Evolutionary conservation across 1,140 invertebrate genomes (phyloP).

Genomic region (Zaprionus tsacasi): DNA sequence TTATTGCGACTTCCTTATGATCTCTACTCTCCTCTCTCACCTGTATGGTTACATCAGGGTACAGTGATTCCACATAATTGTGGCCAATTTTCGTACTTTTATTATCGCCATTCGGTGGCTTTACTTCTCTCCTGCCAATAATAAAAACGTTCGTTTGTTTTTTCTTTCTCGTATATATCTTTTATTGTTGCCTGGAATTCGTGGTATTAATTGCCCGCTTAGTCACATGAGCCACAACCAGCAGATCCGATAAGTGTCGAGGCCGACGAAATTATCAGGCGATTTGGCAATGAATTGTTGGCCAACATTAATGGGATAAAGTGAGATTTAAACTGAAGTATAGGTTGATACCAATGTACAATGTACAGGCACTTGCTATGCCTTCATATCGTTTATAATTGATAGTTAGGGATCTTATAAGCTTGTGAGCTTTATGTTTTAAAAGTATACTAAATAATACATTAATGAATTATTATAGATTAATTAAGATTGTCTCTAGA

Average conservation of each 20-base stretch:
- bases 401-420: not conserved
- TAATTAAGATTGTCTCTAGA: too few species aligned
- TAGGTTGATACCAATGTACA: not conserved
- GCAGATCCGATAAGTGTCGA: slow-evolving; percentile 18
- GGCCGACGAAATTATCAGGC: slow-evolving; percentile 20
- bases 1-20: not conserved
- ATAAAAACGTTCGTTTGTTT: slow-evolving; percentile 35
- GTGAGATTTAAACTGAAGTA: not conserved
- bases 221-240: slow-evolving; percentile 33
- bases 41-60: slow-evolving; percentile 10
- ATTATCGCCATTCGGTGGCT: slow-evolving; percentile 22
- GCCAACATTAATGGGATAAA: not conserved
- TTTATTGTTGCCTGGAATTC: slow-evolving; percentile 46
- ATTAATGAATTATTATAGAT: too few species aligned
- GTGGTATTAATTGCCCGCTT: slow-evolving; percentile 38
- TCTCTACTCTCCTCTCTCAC: not conserved
- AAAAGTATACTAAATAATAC: too few species aligned
- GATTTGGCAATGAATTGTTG: slow-evolving; percentile 9
- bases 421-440: not conserved
- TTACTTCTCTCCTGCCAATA: slow-evolving; percentile 38
- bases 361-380: not conserved
- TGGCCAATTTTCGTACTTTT: slow-evolving; percentile 45
- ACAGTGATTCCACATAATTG: slow-evolving; percentile 31
- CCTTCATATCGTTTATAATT: too few species aligned
- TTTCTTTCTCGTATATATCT: slow-evolving; percentile 6